Evolutionary conservation across 2,888 invertebrate genomes (phyloP).

Genomic region (Himalopsyche anomala): DNA sequence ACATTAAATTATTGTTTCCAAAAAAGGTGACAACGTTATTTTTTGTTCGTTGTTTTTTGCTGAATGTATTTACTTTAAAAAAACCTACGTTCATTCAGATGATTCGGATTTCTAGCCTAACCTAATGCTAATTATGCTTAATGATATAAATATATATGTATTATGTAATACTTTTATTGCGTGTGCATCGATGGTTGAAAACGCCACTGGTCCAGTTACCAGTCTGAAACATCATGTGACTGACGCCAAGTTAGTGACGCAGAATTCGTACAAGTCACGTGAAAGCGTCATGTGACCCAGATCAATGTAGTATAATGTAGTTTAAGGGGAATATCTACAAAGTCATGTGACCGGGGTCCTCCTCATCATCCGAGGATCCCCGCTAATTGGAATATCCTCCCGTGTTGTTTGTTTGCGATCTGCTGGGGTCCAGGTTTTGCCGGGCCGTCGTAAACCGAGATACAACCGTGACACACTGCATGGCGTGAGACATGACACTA

Average conservation of each 20-base stretch:
- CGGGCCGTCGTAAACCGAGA: neutral
- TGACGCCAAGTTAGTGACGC: neutral
- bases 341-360: slow-evolving; percentile 6
- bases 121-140: no score
- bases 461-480: neutral
- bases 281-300: slow-evolving; percentile 29
- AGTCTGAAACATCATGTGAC: neutral
- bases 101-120: no score
- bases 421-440: neutral
- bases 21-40: no score
- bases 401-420: slow-evolving; percentile 11
- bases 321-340: slow-evolving; percentile 15
- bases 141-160: no score
- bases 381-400: neutral
- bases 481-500: neutral
- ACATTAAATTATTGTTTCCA: no score
- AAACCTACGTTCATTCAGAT: no score
- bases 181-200: neutral
- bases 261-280: slow-evolving; percentile 21
- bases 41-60: no score
- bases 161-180: no score
- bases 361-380: slow-evolving; percentile 6
- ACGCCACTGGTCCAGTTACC: neutral
- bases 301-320: slow-evolving; percentile 26
- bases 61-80: no score